Conservation (phyloP, 53 echinoderm and acorn worm species). For the Glandiceps talaboti region DNA sequence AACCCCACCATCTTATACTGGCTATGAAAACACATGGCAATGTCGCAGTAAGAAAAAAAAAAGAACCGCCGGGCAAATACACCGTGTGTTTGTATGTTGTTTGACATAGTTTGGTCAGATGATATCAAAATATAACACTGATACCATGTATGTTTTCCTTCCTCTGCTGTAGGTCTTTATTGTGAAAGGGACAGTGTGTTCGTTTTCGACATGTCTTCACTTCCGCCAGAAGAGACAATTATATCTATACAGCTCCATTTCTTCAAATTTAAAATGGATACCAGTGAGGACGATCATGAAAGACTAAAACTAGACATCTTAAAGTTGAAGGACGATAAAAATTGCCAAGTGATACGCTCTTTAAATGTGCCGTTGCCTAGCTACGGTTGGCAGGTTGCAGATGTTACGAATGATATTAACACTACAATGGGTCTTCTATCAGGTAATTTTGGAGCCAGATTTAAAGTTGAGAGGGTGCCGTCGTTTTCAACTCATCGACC, state of each 20-base stretch:
- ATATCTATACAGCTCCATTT: conserved; percentile 41
- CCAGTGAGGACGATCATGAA: not conserved
- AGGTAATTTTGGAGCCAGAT: not conserved
- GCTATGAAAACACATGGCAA: no score
- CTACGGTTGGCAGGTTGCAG: not conserved
- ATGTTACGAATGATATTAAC: not conserved
- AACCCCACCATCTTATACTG: no score
- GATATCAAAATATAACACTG: not conserved
- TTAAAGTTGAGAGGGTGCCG: not conserved
- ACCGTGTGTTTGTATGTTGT: not conserved
- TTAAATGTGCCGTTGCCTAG: not conserved
- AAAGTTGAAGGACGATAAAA: not conserved
- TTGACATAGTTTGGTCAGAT: not conserved
- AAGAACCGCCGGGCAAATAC: not conserved
- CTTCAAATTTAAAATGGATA: conserved; percentile 8
- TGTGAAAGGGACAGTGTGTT: not conserved
- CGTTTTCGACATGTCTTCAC: not conserved
- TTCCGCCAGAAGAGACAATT: conserved; percentile 15
- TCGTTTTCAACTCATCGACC: not conserved
- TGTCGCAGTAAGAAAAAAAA: no score
- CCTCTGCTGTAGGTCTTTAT: not conserved
- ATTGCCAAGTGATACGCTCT: not conserved
- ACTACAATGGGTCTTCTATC: not conserved
- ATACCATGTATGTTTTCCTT: not conserved
- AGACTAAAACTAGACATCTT: not conserved